A percentile compares a stretch with the other conserved stretches of the same genome.
phyloP scores from a whole-genome alignment of 2,888 invertebrate species.

The Epirrita christyi region DNA sequence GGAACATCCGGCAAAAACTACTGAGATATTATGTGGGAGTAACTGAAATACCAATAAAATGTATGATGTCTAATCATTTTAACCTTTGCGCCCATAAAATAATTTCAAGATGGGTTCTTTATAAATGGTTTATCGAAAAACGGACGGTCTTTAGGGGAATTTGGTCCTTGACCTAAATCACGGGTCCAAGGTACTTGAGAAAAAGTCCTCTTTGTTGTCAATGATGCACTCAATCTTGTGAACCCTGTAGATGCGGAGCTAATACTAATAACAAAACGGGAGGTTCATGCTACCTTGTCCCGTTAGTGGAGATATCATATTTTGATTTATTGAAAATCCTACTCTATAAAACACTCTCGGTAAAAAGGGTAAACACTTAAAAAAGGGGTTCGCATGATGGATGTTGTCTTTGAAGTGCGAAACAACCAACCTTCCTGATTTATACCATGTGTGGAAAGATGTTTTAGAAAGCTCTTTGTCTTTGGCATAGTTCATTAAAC shows the following conservation, averaged over 20 bases:
- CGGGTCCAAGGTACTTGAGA: not conserved
- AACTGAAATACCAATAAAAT: not conserved
- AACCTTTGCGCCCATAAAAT: slow-evolving; percentile 2
- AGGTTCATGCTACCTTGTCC: too few species aligned
- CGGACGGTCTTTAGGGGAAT: not conserved
- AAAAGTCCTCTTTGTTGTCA: not conserved
- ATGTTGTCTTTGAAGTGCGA: slow-evolving; percentile 5
- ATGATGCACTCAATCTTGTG: not conserved
- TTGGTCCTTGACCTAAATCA: slow-evolving; percentile 8
- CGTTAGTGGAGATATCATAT: too few species aligned
- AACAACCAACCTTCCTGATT: slow-evolving; percentile 5
- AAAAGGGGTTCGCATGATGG: not conserved
- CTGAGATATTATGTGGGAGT: not conserved
- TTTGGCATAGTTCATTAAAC: too few species aligned
- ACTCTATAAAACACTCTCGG: not conserved
- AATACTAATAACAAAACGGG: too few species aligned
- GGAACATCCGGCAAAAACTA: slow-evolving; percentile 4
- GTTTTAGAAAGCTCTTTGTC: too few species aligned
- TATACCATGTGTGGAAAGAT: too few species aligned
- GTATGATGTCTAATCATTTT: not conserved
- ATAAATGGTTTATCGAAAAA: not conserved
- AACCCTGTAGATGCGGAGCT: not conserved
- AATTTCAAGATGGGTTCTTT: not conserved
- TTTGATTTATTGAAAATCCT: slow-evolving; percentile 2
- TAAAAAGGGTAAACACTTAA: slow-evolving; percentile 10